Percentiles rank a stretch among this genome's conserved stretches.
Evolutionary conservation across 1,140 invertebrate species (phyloP).

Genomic region (Sarcophaga peregrina): DNA sequence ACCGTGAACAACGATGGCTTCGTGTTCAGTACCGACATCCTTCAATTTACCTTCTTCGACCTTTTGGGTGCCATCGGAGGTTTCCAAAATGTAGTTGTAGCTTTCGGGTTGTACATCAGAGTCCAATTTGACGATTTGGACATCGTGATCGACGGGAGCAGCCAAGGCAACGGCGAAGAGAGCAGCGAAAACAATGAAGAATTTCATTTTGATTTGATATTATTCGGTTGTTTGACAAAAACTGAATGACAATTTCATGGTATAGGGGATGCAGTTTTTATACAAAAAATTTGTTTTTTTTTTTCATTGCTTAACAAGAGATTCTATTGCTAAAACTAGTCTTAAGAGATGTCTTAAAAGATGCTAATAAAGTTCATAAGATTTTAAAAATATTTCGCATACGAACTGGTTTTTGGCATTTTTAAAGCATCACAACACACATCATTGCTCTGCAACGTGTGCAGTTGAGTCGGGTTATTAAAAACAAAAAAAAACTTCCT

Average conservation of each 20-base stretch:
- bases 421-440: too few relatives aligned
- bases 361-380: too few relatives aligned
- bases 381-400: too few relatives aligned
- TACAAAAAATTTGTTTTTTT: too few relatives aligned
- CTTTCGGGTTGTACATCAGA: constrained; percentile 44
- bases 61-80: constrained; percentile 11
- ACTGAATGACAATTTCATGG: neutral
- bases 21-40: constrained; percentile 42
- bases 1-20: constrained; percentile 49
- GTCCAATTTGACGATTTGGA: constrained; percentile 34
- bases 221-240: neutral
- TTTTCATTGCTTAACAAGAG: too few relatives aligned
- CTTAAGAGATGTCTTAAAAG: too few relatives aligned
- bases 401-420: too few relatives aligned
- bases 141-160: constrained; percentile 32
- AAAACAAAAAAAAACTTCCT: too few relatives aligned
- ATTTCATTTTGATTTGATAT: constrained; percentile 41
- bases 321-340: too few relatives aligned
- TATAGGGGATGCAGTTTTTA: neutral
- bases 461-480: too few relatives aligned
- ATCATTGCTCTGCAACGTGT: too few relatives aligned
- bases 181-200: constrained; percentile 43
- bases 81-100: constrained; percentile 23
- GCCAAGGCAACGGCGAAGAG: constrained; percentile 48
- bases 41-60: constrained; percentile 31